Base-by-base conservation (phyloP, 1,140 invertebrate genomes). In the Alviniconcha marisindica region DNA sequence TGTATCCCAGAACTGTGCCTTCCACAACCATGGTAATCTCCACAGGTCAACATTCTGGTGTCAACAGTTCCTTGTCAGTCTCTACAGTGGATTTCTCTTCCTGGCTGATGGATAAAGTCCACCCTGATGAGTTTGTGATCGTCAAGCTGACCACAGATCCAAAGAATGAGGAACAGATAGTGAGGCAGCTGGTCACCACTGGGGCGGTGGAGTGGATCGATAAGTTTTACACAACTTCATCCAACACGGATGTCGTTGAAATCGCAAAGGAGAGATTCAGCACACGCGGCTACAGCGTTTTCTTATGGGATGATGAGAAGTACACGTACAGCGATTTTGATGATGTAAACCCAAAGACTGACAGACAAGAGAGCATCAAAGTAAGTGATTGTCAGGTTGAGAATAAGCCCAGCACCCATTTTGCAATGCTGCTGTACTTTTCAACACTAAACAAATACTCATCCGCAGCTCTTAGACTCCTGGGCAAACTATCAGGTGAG, bases 181-280 rank as follows among this genome's bases (percentile, higher is more conserved):
- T 60, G 18, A 73, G 76, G 33, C 44, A 71, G 7, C 36, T 88
- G 1, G 63, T 60, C 14, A 31, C 74, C 14, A 77, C 54, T 7
- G 82, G 63, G 18, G 82, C 82, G n/a, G 33, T 86, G 18, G 85
- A 88, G 5, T 88, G 87, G 87, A 86, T 88, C 31, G 83, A 88
- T 51, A 87, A 88, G 73, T 82, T 85, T 33, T 88, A 88, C 66
- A 81, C 83, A 0, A 82, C 83, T 5, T 66, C 82, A 12, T 76
- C 24, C 38, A 69, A 83, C 18, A 69, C 81, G 7, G 40, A 69
- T 2, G 44, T 82, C 2, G 33, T 79, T 0, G 28, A 81, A 24
- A 69, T 81, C 33, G 54, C 71, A 28, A 76, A 81, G 38, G 69
- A 85, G 28, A 77, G 74, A 48, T 84, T 86, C 48, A 66, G 74